Percentiles rank a stretch among this genome's conserved stretches.
Evolutionary conservation across 2,888 invertebrate genomes (phyloP).

Genomic region (Vesta saturnalis): DNA sequence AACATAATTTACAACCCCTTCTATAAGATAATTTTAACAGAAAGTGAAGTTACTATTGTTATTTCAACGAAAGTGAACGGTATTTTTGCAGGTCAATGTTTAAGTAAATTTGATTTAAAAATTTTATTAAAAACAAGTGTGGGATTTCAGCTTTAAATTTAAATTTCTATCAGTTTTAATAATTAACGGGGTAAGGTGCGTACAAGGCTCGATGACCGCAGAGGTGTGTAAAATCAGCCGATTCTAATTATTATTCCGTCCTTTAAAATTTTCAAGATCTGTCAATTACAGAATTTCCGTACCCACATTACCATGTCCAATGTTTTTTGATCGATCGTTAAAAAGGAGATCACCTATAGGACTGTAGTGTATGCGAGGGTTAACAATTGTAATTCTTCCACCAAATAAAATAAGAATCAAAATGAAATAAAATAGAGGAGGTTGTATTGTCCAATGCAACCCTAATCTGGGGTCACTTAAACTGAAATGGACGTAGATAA

Average conservation of each 20-base stretch:
- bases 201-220: constrained; percentile 9
- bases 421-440: constrained; percentile 44
- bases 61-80: constrained; percentile 5
- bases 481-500: constrained; percentile 47
- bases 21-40: neutral
- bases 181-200: constrained; percentile 8
- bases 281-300: neutral
- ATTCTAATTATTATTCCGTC: constrained; percentile 13
- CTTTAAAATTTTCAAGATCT: constrained; percentile 12
- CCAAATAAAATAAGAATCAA: constrained; percentile 46
- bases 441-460: constrained; percentile 35
- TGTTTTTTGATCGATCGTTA: constrained; percentile 18
- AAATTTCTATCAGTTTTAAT: constrained; percentile 3
- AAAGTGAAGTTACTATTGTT: constrained; percentile 11
- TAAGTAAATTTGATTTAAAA: neutral
- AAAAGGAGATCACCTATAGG: constrained; percentile 14
- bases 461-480: constrained; percentile 46
- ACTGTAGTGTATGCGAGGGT: constrained; percentile 9
- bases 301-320: neutral
- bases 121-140: neutral
- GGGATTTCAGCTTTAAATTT: neutral
- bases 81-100: neutral
- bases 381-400: constrained; percentile 41
- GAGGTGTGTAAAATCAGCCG: constrained; percentile 11
- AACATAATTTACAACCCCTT: neutral